Conservation (phyloP, 92 coral and sea anemone species). For the Metridium senile region DNA sequence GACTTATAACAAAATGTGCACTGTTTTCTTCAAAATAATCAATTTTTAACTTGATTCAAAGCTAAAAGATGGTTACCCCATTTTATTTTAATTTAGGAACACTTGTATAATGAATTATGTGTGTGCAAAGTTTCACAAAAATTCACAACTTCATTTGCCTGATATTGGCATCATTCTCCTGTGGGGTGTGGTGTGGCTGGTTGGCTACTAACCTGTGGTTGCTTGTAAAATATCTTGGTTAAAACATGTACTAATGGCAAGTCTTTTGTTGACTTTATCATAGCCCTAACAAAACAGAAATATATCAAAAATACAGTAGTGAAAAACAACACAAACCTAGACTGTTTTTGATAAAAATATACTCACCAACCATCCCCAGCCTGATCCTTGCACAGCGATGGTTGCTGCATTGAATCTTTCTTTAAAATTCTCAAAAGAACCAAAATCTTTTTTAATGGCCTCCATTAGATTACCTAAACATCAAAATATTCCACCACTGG, state of each 20-base stretch:
- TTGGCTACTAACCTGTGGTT: slow-evolving; percentile 85
- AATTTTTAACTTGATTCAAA: too few relatives aligned
- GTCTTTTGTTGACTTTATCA: slow-evolving; percentile 83
- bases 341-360: too few relatives aligned
- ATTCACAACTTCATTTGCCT: too few relatives aligned
- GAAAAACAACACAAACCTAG: too few relatives aligned
- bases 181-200: too few relatives aligned
- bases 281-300: slow-evolving; percentile 64
- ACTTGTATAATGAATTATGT: too few relatives aligned
- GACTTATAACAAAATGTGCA: too few relatives aligned
- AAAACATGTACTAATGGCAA: slow-evolving; percentile 81
- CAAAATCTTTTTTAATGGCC: slow-evolving; percentile 93
- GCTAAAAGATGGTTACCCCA: too few relatives aligned
- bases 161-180: too few relatives aligned
- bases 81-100: too few relatives aligned
- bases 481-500: background rate
- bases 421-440: slow-evolving; percentile 88
- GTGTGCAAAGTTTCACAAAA: too few relatives aligned
- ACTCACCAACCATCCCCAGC: slow-evolving; percentile 96
- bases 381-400: slow-evolving; percentile 95
- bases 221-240: slow-evolving; percentile 95
- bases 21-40: too few relatives aligned
- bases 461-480: slow-evolving; percentile 85
- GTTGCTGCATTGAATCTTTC: slow-evolving; percentile 81
- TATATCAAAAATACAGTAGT: background rate